phyloP scores from a whole-genome alignment of 1,140 invertebrate genomes.

The Eurytemora carolleeae region DNA sequence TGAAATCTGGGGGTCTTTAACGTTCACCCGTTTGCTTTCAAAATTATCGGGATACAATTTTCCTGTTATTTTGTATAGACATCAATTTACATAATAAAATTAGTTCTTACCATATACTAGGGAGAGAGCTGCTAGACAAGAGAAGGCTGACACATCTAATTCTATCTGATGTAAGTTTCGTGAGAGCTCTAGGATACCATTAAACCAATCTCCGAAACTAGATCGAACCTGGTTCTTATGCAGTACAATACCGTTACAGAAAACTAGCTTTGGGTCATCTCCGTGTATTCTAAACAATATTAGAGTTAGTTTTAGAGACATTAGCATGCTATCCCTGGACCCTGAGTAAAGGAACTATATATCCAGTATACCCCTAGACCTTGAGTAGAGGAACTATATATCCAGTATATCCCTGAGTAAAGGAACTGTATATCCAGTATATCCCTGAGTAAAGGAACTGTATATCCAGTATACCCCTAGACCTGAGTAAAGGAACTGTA shows the following conservation, averaged over 20 bases:
- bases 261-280: conserved; percentile 37
- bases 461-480: no score
- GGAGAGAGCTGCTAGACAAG: conserved; percentile 79
- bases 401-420: no score
- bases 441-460: no score
- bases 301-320: no score
- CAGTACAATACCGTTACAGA: conserved; percentile 78
- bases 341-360: no score
- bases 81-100: no score
- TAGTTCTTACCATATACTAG: conserved; percentile 70
- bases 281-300: neutral
- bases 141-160: conserved; percentile 81
- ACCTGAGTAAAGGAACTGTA: no score
- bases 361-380: no score
- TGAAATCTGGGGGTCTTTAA: neutral
- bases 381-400: no score
- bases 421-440: no score
- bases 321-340: no score
- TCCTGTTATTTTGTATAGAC: neutral
- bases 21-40: neutral
- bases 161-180: conserved; percentile 63
- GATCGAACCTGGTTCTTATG: conserved; percentile 66
- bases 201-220: conserved; percentile 82
- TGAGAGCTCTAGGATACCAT: conserved; percentile 75
- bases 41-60: neutral